Conservation (phyloP, 23 tunicate genomes). For the Aplidium turbinatum region DNA sequence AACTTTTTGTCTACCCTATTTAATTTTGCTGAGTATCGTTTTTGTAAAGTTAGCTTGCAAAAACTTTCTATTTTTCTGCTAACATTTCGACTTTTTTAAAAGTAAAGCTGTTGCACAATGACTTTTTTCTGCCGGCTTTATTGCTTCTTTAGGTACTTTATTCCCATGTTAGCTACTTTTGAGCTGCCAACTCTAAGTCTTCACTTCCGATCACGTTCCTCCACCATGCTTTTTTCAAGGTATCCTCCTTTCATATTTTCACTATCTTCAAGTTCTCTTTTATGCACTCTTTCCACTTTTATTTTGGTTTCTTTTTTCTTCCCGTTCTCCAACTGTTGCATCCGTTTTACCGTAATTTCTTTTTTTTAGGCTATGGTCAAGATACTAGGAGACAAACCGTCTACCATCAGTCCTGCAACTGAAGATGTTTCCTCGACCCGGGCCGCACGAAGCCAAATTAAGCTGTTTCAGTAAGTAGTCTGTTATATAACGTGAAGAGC, state of each 20-base stretch:
- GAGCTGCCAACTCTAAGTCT: too few species aligned
- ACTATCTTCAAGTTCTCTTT: too few species aligned
- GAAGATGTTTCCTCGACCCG: slow-evolving; percentile 69
- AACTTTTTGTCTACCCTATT: too few species aligned
- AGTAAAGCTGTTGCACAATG: too few species aligned
- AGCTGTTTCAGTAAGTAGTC: slow-evolving; percentile 92
- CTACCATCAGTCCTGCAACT: slow-evolving; percentile 54
- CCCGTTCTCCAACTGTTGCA: neutral
- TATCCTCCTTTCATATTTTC: neutral
- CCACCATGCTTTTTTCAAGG: neutral
- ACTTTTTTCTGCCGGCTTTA: too few species aligned
- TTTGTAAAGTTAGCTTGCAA: neutral
- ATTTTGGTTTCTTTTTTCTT: neutral
- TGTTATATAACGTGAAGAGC: too few species aligned
- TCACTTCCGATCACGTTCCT: too few species aligned
- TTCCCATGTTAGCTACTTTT: too few species aligned
- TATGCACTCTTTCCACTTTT: too few species aligned
- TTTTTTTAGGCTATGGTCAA: slow-evolving; percentile 64
- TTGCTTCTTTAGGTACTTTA: too few species aligned
- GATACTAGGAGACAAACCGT: slow-evolving; percentile 77
- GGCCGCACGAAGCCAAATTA: slow-evolving; percentile 55
- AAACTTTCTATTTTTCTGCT: neutral
- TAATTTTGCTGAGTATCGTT: too few species aligned
- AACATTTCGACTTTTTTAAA: too few species aligned
- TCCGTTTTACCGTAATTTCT: neutral